These are phyloP conservation scores for Hyperoodon ampullatus DNA, from an alignment of 2,113 vertebrate species.

Conservation along the genomic window DNA sequence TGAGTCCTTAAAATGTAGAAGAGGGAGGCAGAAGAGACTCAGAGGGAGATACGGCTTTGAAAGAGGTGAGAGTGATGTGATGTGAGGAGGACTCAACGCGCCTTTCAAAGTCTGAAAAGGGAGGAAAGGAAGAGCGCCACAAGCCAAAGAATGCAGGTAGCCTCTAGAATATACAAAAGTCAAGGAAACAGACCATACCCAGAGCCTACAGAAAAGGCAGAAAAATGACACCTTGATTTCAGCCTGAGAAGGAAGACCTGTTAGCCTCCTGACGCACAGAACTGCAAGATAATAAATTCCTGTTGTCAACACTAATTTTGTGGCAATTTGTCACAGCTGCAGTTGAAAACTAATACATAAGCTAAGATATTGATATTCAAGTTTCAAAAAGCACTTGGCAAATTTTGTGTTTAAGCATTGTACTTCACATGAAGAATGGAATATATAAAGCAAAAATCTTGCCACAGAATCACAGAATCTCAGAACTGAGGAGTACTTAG, in stretches of 20 bases:
- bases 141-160: not conserved
- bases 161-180: not conserved
- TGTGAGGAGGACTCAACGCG: not conserved
- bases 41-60: not conserved
- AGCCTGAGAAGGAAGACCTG: not conserved
- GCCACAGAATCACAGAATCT: not conserved
- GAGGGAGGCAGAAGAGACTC: not conserved
- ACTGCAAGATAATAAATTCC: not conserved
- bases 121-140: not conserved
- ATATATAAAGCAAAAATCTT: not conserved
- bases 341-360: not conserved
- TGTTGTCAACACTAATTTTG: not conserved
- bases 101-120: not conserved
- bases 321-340: not conserved
- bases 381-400: not conserved
- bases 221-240: not conserved
- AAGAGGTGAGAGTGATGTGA: not conserved
- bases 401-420: not conserved
- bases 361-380: not conserved
- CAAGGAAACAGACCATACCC: not conserved
- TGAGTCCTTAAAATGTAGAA: not conserved
- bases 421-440: not conserved
- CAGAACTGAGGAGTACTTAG: not conserved
- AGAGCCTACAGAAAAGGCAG: not conserved
- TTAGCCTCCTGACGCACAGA: not conserved